These are phyloP conservation scores for Chrysopilus asiliformis DNA, from an alignment of 2,888 invertebrate species.

Conservation along the genomic window DNA sequence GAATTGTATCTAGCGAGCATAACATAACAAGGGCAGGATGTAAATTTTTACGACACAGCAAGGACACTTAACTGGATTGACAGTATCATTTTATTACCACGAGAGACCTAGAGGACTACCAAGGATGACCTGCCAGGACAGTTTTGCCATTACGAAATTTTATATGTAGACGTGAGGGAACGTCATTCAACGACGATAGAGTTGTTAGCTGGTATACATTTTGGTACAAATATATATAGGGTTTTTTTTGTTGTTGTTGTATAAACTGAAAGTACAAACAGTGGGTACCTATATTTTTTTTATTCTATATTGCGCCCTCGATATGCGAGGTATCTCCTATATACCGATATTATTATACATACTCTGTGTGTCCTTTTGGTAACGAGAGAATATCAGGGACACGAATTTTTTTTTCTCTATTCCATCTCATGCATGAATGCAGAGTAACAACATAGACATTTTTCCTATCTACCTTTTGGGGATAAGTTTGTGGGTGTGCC, in stretches of 20 bases:
- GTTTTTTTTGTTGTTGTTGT: not conserved
- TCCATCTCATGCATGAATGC: no score
- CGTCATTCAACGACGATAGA: not conserved
- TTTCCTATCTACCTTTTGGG: no score
- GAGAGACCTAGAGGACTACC: not conserved
- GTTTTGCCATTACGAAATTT: not conserved
- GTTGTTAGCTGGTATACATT: no score
- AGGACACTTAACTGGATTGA: conserved; percentile 5
- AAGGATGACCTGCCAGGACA: conserved; percentile 3
- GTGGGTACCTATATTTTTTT: not conserved
- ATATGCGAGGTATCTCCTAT: no score
- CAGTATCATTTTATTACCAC: conserved; percentile 6
- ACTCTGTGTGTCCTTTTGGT: no score
- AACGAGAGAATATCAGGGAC: no score
- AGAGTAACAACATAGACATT: no score
- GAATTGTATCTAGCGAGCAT: no score
- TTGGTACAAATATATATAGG: not conserved
- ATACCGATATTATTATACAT: no score
- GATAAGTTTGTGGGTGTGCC: conserved; percentile 1
- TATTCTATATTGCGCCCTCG: not conserved
- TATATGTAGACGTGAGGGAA: conserved; percentile 1
- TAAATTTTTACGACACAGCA: conserved; percentile 4
- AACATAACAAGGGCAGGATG: conserved; percentile 1
- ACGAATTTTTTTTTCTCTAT: no score
- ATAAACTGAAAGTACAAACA: not conserved